Evolutionary conservation across 2,113 vertebrate species (phyloP).

Genomic region (Ictalurus punctatus): DNA sequence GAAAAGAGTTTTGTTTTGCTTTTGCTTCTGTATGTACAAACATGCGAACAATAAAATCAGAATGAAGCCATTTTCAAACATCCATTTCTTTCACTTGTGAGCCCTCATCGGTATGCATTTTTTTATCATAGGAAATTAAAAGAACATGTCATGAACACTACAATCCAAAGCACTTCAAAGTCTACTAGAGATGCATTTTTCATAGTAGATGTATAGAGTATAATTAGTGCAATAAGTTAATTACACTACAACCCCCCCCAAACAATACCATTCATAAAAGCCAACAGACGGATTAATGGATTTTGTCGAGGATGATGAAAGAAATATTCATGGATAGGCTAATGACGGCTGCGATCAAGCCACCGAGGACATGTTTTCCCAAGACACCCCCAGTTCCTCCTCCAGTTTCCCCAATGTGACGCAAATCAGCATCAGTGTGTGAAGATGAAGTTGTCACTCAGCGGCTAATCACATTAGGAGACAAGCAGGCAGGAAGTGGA

Average conservation of each 20-base stretch:
- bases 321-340: background rate
- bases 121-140: background rate
- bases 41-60: background rate
- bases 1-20: background rate
- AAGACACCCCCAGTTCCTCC: conserved; percentile 1
- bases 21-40: background rate
- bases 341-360: background rate
- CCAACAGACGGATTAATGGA: background rate
- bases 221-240: background rate
- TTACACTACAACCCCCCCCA: no score
- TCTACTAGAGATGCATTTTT: background rate
- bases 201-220: background rate
- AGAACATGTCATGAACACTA: background rate
- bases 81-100: background rate
- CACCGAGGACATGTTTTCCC: background rate
- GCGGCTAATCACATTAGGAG: background rate
- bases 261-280: background rate
- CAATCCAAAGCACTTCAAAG: no score
- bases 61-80: background rate
- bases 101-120: background rate
- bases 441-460: background rate
- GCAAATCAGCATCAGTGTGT: background rate
- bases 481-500: background rate
- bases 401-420: background rate
- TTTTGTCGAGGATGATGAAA: background rate